phyloP scores from a whole-genome alignment of 2,797 vertebrate genomes.

The Mus minutoides region DNA sequence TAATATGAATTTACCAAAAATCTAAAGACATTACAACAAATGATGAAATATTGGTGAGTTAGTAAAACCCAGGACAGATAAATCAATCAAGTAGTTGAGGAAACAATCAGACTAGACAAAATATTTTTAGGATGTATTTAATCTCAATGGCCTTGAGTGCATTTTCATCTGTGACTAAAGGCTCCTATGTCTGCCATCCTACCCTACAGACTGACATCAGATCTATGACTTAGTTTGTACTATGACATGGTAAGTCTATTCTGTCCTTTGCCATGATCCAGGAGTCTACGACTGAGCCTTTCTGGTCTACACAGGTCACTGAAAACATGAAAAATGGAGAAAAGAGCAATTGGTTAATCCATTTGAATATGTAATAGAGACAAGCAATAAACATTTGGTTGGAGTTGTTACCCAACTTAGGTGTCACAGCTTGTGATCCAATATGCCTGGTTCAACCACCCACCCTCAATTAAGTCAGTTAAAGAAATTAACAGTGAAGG shows the following conservation, averaged over 20 bases:
- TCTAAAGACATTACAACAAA: conserved; percentile 31
- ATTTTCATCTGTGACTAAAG: neutral
- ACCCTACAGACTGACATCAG: neutral
- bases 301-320: neutral
- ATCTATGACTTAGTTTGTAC: neutral
- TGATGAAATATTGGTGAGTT: conserved; percentile 26
- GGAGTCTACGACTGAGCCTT: neutral
- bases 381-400: neutral
- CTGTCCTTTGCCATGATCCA: neutral
- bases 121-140: neutral
- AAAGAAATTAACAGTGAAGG: neutral
- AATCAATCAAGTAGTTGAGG: neutral
- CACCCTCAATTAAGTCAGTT: neutral
- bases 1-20: conserved; percentile 35
- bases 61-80: neutral
- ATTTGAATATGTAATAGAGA: neutral
- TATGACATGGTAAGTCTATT: neutral
- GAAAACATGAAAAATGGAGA: neutral
- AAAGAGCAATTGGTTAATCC: neutral
- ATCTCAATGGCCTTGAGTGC: neutral
- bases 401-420: neutral
- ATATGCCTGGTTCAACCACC: neutral
- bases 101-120: neutral
- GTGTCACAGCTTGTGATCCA: neutral
- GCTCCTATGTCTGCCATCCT: neutral